Evolutionary conservation across 1,140 invertebrate genomes (phyloP), one percentile per base, ranked within the genome.

Genomic region (Proales similis): DNA sequence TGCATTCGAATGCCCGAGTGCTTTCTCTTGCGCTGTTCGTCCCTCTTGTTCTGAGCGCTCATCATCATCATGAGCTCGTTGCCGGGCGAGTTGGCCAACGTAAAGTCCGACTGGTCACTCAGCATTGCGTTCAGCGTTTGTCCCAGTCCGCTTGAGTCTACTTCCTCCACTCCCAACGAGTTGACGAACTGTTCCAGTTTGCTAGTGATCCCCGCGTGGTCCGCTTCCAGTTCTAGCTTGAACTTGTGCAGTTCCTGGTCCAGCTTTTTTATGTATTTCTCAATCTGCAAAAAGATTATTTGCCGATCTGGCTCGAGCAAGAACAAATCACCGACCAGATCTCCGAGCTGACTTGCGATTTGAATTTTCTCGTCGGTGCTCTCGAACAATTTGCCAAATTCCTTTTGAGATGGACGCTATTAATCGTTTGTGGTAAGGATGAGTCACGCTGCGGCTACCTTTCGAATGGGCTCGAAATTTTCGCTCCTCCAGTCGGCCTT

Each of bases 131-230:
- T 61, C 9, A 57, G 24, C 0, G 51, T 43, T 29, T 42, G 39
- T n/a, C n/a, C n/a, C n/a, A n/a, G n/a, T n/a, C n/a, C n/a, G n/a
- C n/a, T n/a, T n/a, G n/a, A n/a, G n/a, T n/a, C n/a, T n/a, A n/a
- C n/a, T n/a, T n/a, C n/a, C n/a, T n/a, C n/a, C n/a, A n/a, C n/a
- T 79, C 79, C 69, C n/a, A n/a, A n/a, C 4, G 51, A 57, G 11
- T 27, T 57, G 4, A 57, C 11, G 11, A 30, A 36, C 77, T 93
- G 94, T 75, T 97, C 92, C 63, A 97, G 73, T 29, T 92, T 80
- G 78, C 95, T 91, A 9, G 93, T 97, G 42, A 97, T 95, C 14
- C 93, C 93, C 67, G 91, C 88, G 79, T 96, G 90, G 74, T 96
- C 92, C 22, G 91, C 91, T 78, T 98, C 93, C 38, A 98, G 71